Evolutionary conservation across 2,113 vertebrate genomes (phyloP).

Genomic region (Empidonax alnorum): DNA sequence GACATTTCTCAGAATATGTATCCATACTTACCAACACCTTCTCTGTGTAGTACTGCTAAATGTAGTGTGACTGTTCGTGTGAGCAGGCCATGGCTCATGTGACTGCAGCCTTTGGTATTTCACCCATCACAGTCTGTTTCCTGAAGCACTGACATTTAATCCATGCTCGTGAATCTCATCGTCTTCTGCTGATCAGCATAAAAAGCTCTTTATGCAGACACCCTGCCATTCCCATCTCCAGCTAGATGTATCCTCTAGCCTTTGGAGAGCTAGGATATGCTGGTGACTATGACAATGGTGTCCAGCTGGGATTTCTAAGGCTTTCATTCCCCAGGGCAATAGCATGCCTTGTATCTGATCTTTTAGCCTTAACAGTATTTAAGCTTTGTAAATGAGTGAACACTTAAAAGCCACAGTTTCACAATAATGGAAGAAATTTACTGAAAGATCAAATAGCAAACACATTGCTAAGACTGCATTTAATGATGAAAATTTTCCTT

Average conservation of each 20-base stretch:
- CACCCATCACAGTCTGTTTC: not conserved
- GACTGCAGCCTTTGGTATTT: not conserved
- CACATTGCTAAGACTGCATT: not conserved
- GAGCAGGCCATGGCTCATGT: not conserved
- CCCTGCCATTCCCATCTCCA: not conserved
- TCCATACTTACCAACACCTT: not conserved
- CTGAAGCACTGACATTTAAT: not conserved
- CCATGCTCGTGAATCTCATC: not conserved
- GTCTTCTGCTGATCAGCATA: not conserved
- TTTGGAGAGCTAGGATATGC: not conserved
- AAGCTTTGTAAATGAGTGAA: conserved; percentile 7
- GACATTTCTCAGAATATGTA: not conserved
- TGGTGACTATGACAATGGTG: not conserved
- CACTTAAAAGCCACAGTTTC: not conserved
- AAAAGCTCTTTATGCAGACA: not conserved
- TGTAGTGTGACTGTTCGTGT: not conserved
- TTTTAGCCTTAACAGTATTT: not conserved
- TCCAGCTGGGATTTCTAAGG: not conserved
- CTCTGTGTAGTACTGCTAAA: not conserved
- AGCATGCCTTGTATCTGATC: not conserved
- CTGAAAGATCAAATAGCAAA: not conserved
- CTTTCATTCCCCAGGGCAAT: not conserved
- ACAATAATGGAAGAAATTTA: not conserved
- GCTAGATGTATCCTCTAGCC: not conserved
- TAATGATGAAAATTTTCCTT: not conserved